Conservation (phyloP, 2,888 invertebrate species). For the Therioaphis trifolii region DNA sequence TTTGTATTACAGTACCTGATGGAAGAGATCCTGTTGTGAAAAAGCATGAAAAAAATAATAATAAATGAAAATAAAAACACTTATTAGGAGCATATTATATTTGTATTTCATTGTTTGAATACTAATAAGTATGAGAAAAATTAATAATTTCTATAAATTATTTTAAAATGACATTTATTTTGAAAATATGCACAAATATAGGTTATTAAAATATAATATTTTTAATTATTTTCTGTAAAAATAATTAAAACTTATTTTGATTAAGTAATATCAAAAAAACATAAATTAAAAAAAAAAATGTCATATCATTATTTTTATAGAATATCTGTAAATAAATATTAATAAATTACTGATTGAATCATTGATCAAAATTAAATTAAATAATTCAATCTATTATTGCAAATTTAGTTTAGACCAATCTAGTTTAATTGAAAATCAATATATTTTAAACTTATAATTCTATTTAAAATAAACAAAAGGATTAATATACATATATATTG, state of each 20-base stretch:
- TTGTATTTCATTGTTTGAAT: not conserved
- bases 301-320: not conserved
- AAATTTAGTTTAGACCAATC: too few species aligned
- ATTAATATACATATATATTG: too few species aligned
- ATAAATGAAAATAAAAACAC: slow-evolving; percentile 47
- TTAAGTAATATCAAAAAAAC: too few species aligned
- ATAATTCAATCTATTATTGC: not conserved
- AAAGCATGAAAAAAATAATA: slow-evolving; percentile 59
- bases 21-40: slow-evolving; percentile 60
- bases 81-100: slow-evolving; percentile 32
- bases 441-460: slow-evolving; percentile 22
- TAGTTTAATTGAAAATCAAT: not conserved
- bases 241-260: too few species aligned
- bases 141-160: slow-evolving; percentile 64
- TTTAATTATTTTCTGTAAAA: too few species aligned
- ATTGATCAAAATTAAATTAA: slow-evolving; percentile 26
- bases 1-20: slow-evolving; percentile 53
- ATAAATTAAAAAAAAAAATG: not conserved
- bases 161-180: not conserved
- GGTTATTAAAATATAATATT: not conserved
- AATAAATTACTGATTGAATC: slow-evolving; percentile 3
- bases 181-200: not conserved
- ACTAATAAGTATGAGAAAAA: slow-evolving; percentile 14
- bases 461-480: too few species aligned
- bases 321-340: not conserved